A percentile compares a stretch with the other conserved stretches of the same genome.
These are phyloP conservation scores for Oryzias dopingdopingensis DNA, from an alignment of 2,797 vertebrate genomes.

Conservation along the genomic window DNA sequence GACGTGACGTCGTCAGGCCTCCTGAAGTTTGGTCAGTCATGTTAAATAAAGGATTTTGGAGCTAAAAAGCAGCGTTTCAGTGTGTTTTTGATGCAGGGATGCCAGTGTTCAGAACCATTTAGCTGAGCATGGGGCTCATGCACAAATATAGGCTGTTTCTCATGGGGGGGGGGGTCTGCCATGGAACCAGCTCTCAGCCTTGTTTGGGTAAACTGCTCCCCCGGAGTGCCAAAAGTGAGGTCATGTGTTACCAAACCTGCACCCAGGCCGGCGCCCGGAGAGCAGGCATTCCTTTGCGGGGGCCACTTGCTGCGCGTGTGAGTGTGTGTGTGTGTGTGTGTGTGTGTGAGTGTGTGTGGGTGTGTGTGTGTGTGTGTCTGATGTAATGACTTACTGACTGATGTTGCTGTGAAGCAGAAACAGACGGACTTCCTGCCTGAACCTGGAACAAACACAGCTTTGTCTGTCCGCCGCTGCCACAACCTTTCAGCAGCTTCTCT, in stretches of 20 bases:
- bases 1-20: no score
- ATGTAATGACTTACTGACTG: slow-evolving; percentile 58
- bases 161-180: slow-evolving; percentile 37
- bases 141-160: slow-evolving; percentile 59
- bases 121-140: slow-evolving; percentile 37
- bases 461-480: slow-evolving; percentile 40
- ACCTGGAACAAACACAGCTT: slow-evolving; percentile 53
- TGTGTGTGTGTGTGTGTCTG: slow-evolving; percentile 28
- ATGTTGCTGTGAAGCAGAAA: slow-evolving; percentile 44
- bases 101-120: no score
- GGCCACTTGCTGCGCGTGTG: slow-evolving; percentile 16
- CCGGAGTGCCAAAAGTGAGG: slow-evolving; percentile 66
- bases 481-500: not conserved
- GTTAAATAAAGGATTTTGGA: no score
- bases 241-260: slow-evolving; percentile 67
- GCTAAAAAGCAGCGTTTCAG: no score
- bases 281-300: slow-evolving; percentile 58
- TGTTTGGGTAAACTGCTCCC: slow-evolving; percentile 70
- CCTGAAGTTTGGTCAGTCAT: no score
- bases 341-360: slow-evolving; percentile 12
- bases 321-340: slow-evolving; percentile 24
- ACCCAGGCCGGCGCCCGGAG: slow-evolving; percentile 34
- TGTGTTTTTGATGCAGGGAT: no score
- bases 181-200: slow-evolving; percentile 45
- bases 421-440: slow-evolving; percentile 63